Percentiles rank a stretch among this genome's conserved stretches.
phyloP scores from a whole-genome alignment of 1,140 invertebrate genomes.

The Pogonognathellus flavescens region DNA sequence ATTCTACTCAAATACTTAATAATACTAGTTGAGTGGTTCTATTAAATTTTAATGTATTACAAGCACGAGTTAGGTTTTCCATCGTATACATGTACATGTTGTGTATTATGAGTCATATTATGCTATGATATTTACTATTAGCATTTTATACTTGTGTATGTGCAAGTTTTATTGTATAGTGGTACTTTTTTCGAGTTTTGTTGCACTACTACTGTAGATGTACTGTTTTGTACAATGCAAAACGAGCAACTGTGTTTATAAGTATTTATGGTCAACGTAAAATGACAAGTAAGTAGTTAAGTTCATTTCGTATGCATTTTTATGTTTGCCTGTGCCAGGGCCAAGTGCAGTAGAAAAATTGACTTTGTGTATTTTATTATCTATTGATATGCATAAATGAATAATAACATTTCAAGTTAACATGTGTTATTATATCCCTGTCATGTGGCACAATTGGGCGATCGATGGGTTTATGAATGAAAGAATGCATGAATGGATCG shows the following conservation, averaged over 20 bases:
- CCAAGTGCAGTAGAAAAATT: constrained; percentile 21
- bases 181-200: not conserved
- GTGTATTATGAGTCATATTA: not conserved
- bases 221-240: not conserved
- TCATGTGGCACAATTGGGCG: not conserved
- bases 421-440: not conserved
- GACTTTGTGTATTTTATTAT: constrained; percentile 30
- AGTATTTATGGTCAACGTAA: not conserved
- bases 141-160: too few relatives aligned
- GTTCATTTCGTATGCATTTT: too few relatives aligned
- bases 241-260: not conserved
- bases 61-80: not conserved
- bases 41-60: constrained; percentile 35
- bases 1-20: not conserved
- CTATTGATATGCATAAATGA: constrained; percentile 11
- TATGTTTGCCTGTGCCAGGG: not conserved
- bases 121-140: too few relatives aligned
- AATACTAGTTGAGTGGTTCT: constrained; percentile 38
- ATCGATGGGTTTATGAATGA: constrained; percentile 33
- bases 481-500: constrained; percentile 1
- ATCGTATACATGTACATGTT: not conserved
- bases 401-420: not conserved
- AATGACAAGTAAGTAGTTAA: constrained; percentile 3
- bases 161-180: too few relatives aligned
- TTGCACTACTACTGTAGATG: constrained; percentile 8